A percentile compares a stretch with the other conserved stretches of the same genome.
These are phyloP conservation scores for Actinopyga echinites DNA, from an alignment of 53 echinoderm and acorn worm genomes.

Conservation along the genomic window DNA sequence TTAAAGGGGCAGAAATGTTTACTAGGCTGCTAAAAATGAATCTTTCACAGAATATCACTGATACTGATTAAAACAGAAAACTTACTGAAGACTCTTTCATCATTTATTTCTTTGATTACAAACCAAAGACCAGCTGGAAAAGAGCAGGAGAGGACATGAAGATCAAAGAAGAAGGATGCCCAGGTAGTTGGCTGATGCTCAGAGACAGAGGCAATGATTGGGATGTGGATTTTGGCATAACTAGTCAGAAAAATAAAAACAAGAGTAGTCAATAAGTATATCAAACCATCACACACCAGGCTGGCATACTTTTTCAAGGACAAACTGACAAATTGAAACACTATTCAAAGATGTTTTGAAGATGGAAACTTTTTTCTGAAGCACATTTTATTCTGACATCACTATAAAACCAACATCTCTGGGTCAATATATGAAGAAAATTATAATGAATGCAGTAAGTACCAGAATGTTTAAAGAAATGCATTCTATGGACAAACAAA, in stretches of 20 bases:
- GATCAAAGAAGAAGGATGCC: constrained; percentile 99
- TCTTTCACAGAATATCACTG: too few species aligned
- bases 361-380: too few species aligned
- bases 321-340: background rate
- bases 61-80: background rate
- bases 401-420: too few species aligned
- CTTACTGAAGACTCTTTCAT: constrained; percentile 99
- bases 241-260: constrained; percentile 21
- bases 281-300: background rate
- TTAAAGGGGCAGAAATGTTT: too few species aligned
- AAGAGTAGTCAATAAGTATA: background rate
- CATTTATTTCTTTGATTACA: constrained; percentile 96
- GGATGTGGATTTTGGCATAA: constrained; percentile 98
- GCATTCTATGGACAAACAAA: too few species aligned
- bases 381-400: too few species aligned
- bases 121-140: constrained; percentile 99
- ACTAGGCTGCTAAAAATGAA: too few species aligned
- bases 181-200: constrained; percentile 98
- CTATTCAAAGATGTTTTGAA: too few species aligned
- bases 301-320: background rate
- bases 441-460: too few species aligned
- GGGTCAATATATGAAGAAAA: too few species aligned
- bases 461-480: too few species aligned
- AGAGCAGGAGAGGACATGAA: constrained; percentile 82
- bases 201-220: constrained; percentile 94